Evolutionary conservation across 2,888 invertebrate species (phyloP), one percentile per base, ranked within the genome.

Genomic region (Chloroclystis v-ata): DNA sequence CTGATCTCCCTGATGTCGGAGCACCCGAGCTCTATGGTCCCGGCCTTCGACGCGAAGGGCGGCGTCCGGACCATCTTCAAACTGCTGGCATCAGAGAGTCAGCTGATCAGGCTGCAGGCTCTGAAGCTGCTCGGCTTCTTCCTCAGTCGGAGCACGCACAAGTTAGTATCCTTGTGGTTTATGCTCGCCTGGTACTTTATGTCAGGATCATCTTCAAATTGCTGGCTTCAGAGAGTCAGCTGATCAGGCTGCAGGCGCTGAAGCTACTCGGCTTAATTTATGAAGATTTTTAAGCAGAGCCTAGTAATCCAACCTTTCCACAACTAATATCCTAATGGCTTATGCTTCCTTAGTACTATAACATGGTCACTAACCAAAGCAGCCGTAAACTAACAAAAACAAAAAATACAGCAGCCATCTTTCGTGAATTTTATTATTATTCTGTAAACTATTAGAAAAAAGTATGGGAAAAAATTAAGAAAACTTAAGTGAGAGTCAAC

Each of bases 21-120:
- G 78, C 98, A 99, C 79, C 99, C 99, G 0, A 96, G 98, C 60
- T 97, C 98, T 2, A 97, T 99, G 97, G 98, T 99, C 61, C 99
- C 99, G 28, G 97, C 98, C 43, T 99, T 99, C 82, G 99, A 99
- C 86, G 94, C 95, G 54, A 99, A 99, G 89, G 95, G 96, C 66
- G 99, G 99, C 50, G 95, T 99, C 43, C 91, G 98, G 69, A 96
- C 97, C 47, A 96, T 99, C 65, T 99, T 99, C 89, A 99, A 99
- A 81, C 89, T 99, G 47, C 88, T 99, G 51, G 95, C 97, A 8
- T 97, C 98, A 3, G 96, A 97, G 72, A 98, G 97, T 85, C 99
- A 99, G 87, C 89, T 97, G 57, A 97, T 99, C 67, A 91, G 99
- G 60, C 90, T 99, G 51, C 98, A 98, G 79, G 96, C 99, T 3